Conservation (phyloP, 2,797 vertebrate species). For the Rhinatrema bivittatum region DNA sequence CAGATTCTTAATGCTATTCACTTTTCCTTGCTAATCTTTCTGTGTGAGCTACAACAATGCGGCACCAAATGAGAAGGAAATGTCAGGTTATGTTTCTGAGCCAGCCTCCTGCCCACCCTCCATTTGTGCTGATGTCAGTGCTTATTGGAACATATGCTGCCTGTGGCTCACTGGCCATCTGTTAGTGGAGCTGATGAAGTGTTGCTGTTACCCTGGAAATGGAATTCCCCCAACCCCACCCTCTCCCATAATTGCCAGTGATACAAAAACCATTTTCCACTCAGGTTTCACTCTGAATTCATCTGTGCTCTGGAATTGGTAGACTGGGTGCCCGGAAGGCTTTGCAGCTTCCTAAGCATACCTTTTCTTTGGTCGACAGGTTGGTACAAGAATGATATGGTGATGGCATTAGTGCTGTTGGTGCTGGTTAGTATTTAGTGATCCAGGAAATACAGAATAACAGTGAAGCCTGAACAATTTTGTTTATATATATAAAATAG, state of each 20-base stretch:
- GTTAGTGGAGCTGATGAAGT: constrained; percentile 93
- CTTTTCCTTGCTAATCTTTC: constrained; percentile 70
- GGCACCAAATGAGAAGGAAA: constrained; percentile 69
- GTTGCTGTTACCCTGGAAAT: constrained; percentile 87
- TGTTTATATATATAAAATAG: too few relatives aligned
- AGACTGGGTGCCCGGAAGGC: background rate
- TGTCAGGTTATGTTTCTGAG: constrained; percentile 73
- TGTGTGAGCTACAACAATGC: constrained; percentile 68
- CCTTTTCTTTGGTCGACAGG: too few relatives aligned
- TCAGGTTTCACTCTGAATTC: constrained; percentile 67
- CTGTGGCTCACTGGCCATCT: constrained; percentile 99
- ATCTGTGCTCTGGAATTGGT: constrained; percentile 70
- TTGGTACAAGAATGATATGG: too few relatives aligned
- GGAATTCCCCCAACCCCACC: too few relatives aligned
- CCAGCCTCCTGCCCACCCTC: constrained; percentile 73
- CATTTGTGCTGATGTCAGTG: constrained; percentile 76
- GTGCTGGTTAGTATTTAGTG: too few relatives aligned
- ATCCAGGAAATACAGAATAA: too few relatives aligned
- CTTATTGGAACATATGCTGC: constrained; percentile 96
- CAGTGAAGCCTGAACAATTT: too few relatives aligned
- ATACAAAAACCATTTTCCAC: constrained; percentile 77
- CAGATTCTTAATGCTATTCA: constrained; percentile 63
- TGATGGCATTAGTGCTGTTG: too few relatives aligned
- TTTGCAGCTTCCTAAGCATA: too few relatives aligned
- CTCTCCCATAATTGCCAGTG: constrained; percentile 73